Percentiles rank a stretch among this genome's conserved stretches.
phyloP scores from a whole-genome alignment of 1,140 invertebrate species.

The Apis cerana region DNA sequence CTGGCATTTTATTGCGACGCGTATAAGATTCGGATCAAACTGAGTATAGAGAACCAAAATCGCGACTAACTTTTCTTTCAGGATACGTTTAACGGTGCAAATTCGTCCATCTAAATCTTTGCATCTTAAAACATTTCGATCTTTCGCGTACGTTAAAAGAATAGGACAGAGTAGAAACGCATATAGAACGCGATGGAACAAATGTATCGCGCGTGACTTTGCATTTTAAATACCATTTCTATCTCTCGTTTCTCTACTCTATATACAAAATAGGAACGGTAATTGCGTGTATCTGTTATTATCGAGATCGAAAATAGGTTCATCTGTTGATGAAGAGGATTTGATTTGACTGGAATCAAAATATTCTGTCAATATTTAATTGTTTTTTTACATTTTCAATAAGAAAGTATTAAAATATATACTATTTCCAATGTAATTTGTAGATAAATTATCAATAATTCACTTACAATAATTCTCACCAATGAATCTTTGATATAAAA shows the following conservation, averaged over 20 bases:
- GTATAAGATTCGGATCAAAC: background rate
- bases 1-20: background rate
- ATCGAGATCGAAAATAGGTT: background rate
- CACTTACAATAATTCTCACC: too few relatives aligned
- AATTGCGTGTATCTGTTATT: background rate
- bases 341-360: background rate
- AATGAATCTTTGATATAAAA: too few relatives aligned
- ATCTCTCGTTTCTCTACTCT: too few relatives aligned
- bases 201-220: constrained; percentile 64
- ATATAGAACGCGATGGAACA: constrained; percentile 11
- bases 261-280: background rate
- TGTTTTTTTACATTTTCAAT: background rate
- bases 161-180: background rate
- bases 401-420: too few relatives aligned
- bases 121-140: background rate
- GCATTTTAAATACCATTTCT: constrained; percentile 60
- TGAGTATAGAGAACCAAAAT: background rate
- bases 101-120: background rate
- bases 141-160: background rate
- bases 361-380: background rate
- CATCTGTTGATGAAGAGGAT: background rate
- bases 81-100: background rate
- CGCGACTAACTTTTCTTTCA: background rate
- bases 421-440: too few relatives aligned
- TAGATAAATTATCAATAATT: too few relatives aligned